These are phyloP conservation scores for Erethizon dorsatum DNA, from an alignment of 2,797 vertebrate species.

Conservation along the genomic window DNA sequence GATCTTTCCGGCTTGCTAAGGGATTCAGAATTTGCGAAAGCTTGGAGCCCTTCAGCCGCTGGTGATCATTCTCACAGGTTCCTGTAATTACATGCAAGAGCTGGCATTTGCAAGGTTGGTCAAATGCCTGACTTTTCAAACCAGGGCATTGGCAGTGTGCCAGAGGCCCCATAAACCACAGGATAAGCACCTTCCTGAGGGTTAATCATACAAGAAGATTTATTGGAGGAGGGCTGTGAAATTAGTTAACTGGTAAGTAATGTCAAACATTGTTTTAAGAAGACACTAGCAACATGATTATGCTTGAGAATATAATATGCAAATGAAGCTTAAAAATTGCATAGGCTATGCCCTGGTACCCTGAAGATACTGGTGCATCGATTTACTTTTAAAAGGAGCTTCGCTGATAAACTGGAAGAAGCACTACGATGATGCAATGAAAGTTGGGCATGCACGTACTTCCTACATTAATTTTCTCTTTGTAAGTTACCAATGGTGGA, in stretches of 20 bases:
- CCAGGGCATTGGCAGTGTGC: background rate
- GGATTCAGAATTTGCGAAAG: constrained; percentile 26
- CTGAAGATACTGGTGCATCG: background rate
- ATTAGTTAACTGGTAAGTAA: constrained; percentile 58
- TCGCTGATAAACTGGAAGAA: background rate
- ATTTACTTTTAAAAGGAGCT: background rate
- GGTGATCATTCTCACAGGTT: constrained; percentile 79
- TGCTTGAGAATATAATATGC: constrained; percentile 30
- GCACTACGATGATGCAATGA: background rate
- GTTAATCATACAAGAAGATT: constrained; percentile 58
- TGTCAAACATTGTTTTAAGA: constrained; percentile 52
- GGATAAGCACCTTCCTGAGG: constrained; percentile 52
- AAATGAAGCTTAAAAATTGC: constrained; percentile 35
- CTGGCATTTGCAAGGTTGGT: constrained; percentile 77
- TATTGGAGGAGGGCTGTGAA: background rate
- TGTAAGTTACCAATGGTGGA: background rate
- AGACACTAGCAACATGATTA: background rate
- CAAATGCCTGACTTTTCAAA: constrained; percentile 69
- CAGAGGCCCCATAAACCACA: constrained; percentile 56
- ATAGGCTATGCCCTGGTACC: background rate
- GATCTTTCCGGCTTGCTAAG: constrained; percentile 65
- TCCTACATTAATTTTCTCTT: background rate
- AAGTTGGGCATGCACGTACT: background rate
- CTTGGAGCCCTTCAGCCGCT: constrained; percentile 71
- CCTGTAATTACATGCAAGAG: constrained; percentile 71